Base-by-base conservation (phyloP, 2,797 vertebrate genomes). In the Thaleichthys pacificus region DNA sequence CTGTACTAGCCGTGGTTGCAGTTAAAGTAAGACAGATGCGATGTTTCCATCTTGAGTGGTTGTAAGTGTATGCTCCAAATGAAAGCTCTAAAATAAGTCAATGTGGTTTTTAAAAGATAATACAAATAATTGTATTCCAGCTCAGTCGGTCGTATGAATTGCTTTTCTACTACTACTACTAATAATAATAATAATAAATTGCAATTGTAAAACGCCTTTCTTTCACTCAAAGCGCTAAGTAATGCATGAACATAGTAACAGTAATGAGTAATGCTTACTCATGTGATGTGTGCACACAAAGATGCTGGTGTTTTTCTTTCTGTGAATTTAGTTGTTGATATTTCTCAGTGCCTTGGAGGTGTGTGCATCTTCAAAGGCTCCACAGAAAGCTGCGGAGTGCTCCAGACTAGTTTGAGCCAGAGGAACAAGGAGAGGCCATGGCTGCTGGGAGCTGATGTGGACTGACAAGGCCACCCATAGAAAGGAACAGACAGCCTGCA, bases 391-490 rank as follows among this genome's bases (percentile, higher is more conserved):
- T 75, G 72, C 38, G 75, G 71, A 65, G 69, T 77, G 75, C 47
- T 61, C 47, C 30, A 54, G 62, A 68, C 54, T n/a, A 57, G 77
- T 32, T 65, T 84, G 73, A 82, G 83, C 71, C 61, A n/a, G 70
- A 80, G 73, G 74, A 70, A 56, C 69, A 68, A 66, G 70, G 61
- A 70, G 79, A 84, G 84, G 76, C 79, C 70, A 42, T 70, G 79
- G 83, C 79, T 81, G 80, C 83, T 87, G 68, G 81, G 81, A 84
- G 79, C 82, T 83, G 84, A 88, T 85, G 84, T 84, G 84, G 83
- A 88, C 85, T 88, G 88, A 91, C 88, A 89, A 89, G 87, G 87
- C 89, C 88, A 87, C 88, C 81, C 84, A 74, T 84, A 88, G 84
- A 89, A 89, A 89, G 83, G 73, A 79, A 78, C 74, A 81, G 83